Percentiles rank a stretch among this genome's conserved stretches.
phyloP scores from a whole-genome alignment of 2,888 invertebrate species.

The Drosophila pseudotakahashii region DNA sequence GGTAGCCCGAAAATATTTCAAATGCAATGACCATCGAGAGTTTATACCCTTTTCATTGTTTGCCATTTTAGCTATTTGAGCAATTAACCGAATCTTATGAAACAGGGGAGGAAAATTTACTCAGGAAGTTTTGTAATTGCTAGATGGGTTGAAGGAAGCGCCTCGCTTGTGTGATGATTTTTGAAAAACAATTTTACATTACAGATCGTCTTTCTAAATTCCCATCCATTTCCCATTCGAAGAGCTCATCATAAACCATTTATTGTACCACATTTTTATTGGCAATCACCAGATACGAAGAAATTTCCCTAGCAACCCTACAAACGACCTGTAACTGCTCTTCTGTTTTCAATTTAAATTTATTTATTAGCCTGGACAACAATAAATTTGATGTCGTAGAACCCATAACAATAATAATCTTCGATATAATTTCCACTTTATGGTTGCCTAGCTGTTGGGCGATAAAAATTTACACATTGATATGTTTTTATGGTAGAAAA shows the following conservation, averaged over 20 bases:
- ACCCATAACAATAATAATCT: constrained; percentile 75
- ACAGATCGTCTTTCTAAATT: too few species aligned
- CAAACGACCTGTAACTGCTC: constrained; percentile 21
- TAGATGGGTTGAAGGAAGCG: neutral
- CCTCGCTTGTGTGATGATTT: neutral
- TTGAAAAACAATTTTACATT: neutral
- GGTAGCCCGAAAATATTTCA: constrained; percentile 15
- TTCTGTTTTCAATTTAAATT: constrained; percentile 77
- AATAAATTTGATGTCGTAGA: constrained; percentile 33
- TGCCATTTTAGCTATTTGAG: constrained; percentile 60
- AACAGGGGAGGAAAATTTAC: neutral
- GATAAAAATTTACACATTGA: constrained; percentile 74
- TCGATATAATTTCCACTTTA: constrained; percentile 73
- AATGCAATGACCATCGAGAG: constrained; percentile 9
- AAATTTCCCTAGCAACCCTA: constrained; percentile 21
- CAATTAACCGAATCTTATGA: constrained; percentile 58
- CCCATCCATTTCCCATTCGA: neutral
- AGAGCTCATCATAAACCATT: neutral
- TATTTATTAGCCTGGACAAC: constrained; percentile 54
- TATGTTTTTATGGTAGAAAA: constrained; percentile 68
- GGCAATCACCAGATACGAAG: constrained; percentile 23
- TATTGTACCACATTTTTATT: constrained; percentile 21
- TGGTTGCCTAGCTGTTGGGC: constrained; percentile 45
- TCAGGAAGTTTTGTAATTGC: neutral
- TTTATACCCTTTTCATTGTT: constrained; percentile 6